These are phyloP conservation scores for Diadegma fenestrale DNA, from an alignment of 2,888 invertebrate species.

Conservation along the genomic window DNA sequence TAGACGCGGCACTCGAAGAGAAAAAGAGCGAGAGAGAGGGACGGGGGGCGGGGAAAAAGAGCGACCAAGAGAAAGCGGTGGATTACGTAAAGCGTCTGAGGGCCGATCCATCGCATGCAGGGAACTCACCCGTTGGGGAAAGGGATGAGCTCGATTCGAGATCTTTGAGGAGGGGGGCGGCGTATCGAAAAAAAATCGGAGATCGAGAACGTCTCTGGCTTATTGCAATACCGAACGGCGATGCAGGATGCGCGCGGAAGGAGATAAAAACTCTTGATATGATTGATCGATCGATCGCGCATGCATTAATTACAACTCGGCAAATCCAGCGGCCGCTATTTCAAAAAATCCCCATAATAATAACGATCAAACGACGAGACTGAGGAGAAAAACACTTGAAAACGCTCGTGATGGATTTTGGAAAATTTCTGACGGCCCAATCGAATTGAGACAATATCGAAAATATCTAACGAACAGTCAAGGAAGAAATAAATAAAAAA, in stretches of 20 bases:
- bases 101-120: slow-evolving; percentile 12
- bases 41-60: not conserved
- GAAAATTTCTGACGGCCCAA: not conserved
- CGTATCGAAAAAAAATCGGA: slow-evolving; percentile 25
- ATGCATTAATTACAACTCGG: too few relatives aligned
- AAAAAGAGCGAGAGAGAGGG: slow-evolving; percentile 5
- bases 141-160: slow-evolving; percentile 36
- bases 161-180: slow-evolving; percentile 44
- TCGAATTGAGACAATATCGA: not conserved
- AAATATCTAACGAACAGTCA: not conserved
- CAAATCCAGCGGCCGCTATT: not conserved
- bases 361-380: not conserved
- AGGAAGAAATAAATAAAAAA: not conserved
- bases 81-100: slow-evolving; percentile 26
- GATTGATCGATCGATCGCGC: not conserved
- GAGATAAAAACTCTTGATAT: slow-evolving; percentile 9
- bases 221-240: not conserved
- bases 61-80: not conserved
- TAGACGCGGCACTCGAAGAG: slow-evolving; percentile 12
- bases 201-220: slow-evolving; percentile 28
- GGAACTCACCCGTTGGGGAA: slow-evolving; percentile 27
- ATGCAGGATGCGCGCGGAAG: not conserved
- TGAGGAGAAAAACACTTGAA: not conserved
- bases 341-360: not conserved
- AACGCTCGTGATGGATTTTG: not conserved